phyloP scores from a whole-genome alignment of 2,888 invertebrate species.

The Sycophila texana region DNA sequence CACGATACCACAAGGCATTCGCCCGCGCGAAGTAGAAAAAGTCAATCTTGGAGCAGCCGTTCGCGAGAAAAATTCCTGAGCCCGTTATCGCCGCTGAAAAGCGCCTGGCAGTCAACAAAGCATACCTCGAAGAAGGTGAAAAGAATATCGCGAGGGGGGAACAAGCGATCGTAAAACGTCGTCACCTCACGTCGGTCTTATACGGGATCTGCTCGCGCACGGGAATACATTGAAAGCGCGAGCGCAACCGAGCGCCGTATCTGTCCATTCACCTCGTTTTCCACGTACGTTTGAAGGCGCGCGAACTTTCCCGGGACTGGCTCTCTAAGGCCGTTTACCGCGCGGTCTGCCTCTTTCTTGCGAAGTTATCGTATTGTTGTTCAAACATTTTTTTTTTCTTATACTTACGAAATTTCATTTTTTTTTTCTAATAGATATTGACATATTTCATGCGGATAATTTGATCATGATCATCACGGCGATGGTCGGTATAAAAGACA shows the following conservation, averaged over 20 bases:
- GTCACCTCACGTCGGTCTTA: conserved; percentile 39
- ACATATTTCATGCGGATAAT: no score
- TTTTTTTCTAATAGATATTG: no score
- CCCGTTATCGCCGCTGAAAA: not conserved
- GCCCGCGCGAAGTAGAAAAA: not conserved
- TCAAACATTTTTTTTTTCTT: not conserved
- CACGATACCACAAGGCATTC: no score
- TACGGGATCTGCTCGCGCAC: not conserved
- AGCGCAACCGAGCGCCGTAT: conserved; percentile 21
- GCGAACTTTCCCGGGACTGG: conserved; percentile 34
- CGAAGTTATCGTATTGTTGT: not conserved
- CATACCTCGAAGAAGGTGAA: not conserved
- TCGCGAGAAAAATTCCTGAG: not conserved
- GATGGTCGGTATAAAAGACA: no score
- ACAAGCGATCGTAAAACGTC: conserved; percentile 19
- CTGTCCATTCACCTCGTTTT: conserved; percentile 48
- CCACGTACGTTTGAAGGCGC: conserved; percentile 23
- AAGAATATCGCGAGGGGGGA: not conserved
- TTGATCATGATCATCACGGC: no score
- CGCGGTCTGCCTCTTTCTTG: not conserved
- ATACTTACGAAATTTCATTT: no score
- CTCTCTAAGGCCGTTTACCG: not conserved
- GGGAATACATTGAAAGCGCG: conserved; percentile 30
- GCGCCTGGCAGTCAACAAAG: not conserved
- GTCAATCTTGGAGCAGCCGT: conserved; percentile 12